A percentile compares a stretch with the other conserved stretches of the same genome.
These are phyloP conservation scores for Polydrusus cervinus DNA, from an alignment of 2,888 invertebrate species.

Conservation along the genomic window DNA sequence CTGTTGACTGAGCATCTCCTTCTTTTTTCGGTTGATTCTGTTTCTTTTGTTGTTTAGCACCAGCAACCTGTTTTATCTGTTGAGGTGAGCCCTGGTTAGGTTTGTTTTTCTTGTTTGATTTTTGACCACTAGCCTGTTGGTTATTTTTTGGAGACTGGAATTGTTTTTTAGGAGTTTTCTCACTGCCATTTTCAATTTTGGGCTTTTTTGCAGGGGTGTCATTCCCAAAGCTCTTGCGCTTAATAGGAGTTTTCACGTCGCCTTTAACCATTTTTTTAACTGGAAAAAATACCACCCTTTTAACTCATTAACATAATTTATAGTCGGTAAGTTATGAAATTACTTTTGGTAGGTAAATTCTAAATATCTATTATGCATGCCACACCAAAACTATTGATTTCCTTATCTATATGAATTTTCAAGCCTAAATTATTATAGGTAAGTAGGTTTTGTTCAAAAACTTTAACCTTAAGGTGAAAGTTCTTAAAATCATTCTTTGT, in stretches of 20 bases:
- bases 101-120: conserved; percentile 48
- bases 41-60: conserved; percentile 48
- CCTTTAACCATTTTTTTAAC: conserved; percentile 37
- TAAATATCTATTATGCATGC: too few species aligned
- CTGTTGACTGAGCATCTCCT: conserved; percentile 18
- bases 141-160: conserved; percentile 34
- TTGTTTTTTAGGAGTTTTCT: conserved; percentile 40
- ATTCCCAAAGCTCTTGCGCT: conserved; percentile 55
- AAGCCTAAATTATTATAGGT: too few species aligned
- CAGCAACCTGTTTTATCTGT: conserved; percentile 56
- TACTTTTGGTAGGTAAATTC: too few species aligned
- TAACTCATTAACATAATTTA: too few species aligned
- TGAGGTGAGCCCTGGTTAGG: conserved; percentile 29
- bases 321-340: too few species aligned
- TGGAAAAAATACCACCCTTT: not conserved
- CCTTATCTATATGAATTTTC: not conserved
- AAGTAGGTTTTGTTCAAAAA: too few species aligned
- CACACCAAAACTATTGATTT: too few species aligned
- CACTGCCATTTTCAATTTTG: conserved; percentile 50
- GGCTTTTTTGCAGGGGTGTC: conserved; percentile 56
- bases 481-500: too few species aligned
- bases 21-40: conserved; percentile 39
- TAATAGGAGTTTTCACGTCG: conserved; percentile 53
- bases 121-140: conserved; percentile 28
- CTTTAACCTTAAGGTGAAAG: too few species aligned